Evolutionary conservation across 1,140 invertebrate species (phyloP), one percentile per base, ranked within the genome.

Genomic region (Portunus trituberculatus): DNA sequence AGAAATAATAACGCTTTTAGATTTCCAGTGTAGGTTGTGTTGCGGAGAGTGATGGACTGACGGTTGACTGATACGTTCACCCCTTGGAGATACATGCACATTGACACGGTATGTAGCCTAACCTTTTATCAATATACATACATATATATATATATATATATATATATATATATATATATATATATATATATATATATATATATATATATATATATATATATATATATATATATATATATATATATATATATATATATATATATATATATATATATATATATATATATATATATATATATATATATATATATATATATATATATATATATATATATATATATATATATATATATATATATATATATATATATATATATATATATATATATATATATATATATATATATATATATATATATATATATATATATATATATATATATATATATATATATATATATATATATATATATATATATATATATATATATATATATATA

Each of bases 401-500:
- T 91, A 16, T 48, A 28, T 46, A 91, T 39, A 20, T 91, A 46
- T 91, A 28, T 48, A 48, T 52, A 91, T 91, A 48, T n/a, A 48
- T 46, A 46, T 91, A 48, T 48, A 48, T 91, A 46, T 91, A n/a
- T 28, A 20, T 52, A 52, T 45, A n/a, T 48, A 48, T 52, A 91
- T 4, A 46, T 7, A 20, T 46, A 91, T 91, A 91, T 46, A 45
- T 46, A 91, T 91, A 31, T 31, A 46, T 31, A n/a, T 31, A 46
- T 45, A 91, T 45, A 45, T 46, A 31, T 91, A 25, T 87, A 93
- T 93, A 83, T 82, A 93, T 93, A 83, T 93, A 82, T 93, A 93
- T 93, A 82, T 82, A 83, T 93, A 83, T 93, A 93, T 93, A 86
- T 86, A 93, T 93, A 93, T 93, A 93, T 93, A 93, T 93, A 93